A percentile compares a stretch with the other conserved stretches of the same genome.
Conservation (phyloP, 1,140 invertebrate genomes). For the Tetramorium parvispinum region DNA sequence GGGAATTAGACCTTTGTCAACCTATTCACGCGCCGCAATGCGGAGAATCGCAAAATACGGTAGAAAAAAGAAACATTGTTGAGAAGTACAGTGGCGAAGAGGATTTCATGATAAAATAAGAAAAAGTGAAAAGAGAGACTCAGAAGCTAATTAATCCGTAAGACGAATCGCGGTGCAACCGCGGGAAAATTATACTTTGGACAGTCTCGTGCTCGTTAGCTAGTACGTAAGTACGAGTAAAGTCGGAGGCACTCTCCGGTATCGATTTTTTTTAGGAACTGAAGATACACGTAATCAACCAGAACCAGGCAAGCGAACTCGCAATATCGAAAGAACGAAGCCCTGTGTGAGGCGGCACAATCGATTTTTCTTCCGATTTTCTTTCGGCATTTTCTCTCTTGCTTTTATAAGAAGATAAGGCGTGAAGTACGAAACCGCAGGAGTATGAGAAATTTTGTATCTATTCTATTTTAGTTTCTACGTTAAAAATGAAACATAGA, state of each 20-base stretch:
- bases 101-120: constrained; percentile 51
- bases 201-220: constrained; percentile 22
- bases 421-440: neutral
- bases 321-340: constrained; percentile 11
- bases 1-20: constrained; percentile 26
- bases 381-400: neutral
- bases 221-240: neutral
- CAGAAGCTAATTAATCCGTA: constrained; percentile 47
- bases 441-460: neutral
- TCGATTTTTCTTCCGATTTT: constrained; percentile 18
- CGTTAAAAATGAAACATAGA: neutral
- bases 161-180: neutral
- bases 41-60: constrained; percentile 18
- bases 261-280: constrained; percentile 13
- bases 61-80: constrained; percentile 4
- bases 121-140: neutral
- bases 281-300: neutral
- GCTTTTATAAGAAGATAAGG: constrained; percentile 2
- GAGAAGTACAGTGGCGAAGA: neutral
- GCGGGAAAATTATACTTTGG: constrained; percentile 10
- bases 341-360: neutral
- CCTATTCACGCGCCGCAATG: constrained; percentile 34
- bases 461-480: neutral
- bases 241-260: neutral
- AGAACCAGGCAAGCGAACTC: neutral